Evolutionary conservation across 2,113 vertebrate species (phyloP), one percentile per base, ranked within the genome.

Genomic region (Columbina picui): DNA sequence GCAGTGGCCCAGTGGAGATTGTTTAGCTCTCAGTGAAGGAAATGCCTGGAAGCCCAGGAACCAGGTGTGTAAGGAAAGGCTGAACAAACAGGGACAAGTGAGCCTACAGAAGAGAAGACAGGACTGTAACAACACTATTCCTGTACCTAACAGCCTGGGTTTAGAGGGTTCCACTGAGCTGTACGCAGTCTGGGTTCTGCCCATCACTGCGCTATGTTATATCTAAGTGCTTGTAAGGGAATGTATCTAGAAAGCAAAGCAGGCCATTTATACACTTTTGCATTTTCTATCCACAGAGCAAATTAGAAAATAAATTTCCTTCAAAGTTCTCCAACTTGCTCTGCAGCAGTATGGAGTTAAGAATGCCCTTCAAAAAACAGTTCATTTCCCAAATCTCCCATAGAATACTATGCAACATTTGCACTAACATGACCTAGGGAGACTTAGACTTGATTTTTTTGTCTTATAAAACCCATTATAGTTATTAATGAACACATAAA

Each of bases 391-490:
- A 59, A 55, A 71, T 75, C 22, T 70, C 20, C 71, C 65, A 80
- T 2, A 75, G 82, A 79, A 61, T 43, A 50, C 38, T 60, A 78
- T 2, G 8, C 65, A 84, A 78, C 93, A 71, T 95, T 93, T 91
- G 81, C 60, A 91, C 68, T 94, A 94, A 67, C 34, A 18, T 32
- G 87, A 96, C 94, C 97, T 73, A 82, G 34, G 90, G 94, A 94
- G 78, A 91, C 67, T 85, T 9, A 78, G 79, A 74, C 63, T 78
- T 77, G 84, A 92, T 78, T 69, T 93, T 96, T 93, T 56, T 95
- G 74, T 97, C 95, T 96, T 96, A 91, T 93, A 91, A 96, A 96
- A 47, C 45, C 86, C 86, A 84, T 78, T 95, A 96, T 87, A 83
- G 92, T 84, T 94, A 97, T 95, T 97, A 97, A 93, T 79, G 63